Conservation (phyloP, 1,140 invertebrate genomes). For the Drosophila murphyi region DNA sequence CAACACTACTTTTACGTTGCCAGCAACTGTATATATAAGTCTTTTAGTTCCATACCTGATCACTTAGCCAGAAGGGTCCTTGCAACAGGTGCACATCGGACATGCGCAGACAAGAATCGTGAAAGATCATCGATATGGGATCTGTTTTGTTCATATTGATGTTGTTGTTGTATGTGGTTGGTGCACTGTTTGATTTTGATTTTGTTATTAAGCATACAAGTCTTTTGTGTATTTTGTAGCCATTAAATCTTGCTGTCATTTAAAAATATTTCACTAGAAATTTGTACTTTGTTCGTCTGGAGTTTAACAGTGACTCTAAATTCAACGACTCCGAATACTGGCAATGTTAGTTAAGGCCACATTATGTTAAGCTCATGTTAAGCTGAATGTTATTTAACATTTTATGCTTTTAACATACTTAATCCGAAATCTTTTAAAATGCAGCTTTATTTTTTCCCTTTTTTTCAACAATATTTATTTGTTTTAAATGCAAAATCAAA, state of each 20-base stretch:
- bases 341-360: constrained; percentile 6
- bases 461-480: constrained; percentile 34
- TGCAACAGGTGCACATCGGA: constrained; percentile 91
- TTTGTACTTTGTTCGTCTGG: not conserved
- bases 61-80: constrained; percentile 94
- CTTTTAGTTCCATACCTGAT: constrained; percentile 87
- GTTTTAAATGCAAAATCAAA: constrained; percentile 50
- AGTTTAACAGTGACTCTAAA: not conserved
- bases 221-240: no score
- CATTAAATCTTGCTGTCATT: constrained; percentile 28
- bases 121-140: constrained; percentile 90
- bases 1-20: no score
- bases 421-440: no score
- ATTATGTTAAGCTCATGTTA: constrained; percentile 1
- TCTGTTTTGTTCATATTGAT: constrained; percentile 68
- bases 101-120: constrained; percentile 91
- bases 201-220: constrained; percentile 26
- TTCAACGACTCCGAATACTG: constrained; percentile 3
- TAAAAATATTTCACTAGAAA: constrained; percentile 51
- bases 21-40: no score
- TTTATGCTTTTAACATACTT: not conserved
- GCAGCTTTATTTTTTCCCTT: not conserved
- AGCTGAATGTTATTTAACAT: constrained; percentile 15
- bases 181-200: constrained; percentile 46
- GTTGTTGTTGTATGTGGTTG: constrained; percentile 8